Evolutionary conservation across 2,113 vertebrate genomes (phyloP), one percentile per base, ranked within the genome.

Genomic region (Apistogramma diplotaenia): DNA sequence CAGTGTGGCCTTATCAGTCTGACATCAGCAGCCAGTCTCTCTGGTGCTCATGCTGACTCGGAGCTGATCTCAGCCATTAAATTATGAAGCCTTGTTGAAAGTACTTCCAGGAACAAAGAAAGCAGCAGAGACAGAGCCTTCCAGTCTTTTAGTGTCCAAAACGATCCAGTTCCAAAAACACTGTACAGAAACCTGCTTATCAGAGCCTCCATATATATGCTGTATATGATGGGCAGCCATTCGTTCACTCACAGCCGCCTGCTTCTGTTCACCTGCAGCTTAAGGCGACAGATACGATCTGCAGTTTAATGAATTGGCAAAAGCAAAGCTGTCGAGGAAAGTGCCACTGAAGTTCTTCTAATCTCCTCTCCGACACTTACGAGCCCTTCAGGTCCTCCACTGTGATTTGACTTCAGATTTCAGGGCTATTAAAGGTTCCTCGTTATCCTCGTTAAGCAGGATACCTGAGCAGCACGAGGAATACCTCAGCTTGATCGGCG

Each of bases 261-360:
- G 73, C 82, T 57, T 4, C 9, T 33, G 80, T 88, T 83, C 89
- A 90, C 77, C 81, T 93, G 78, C 89, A 91, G 84, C 84, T 81
- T 76, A 79, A 87, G 82, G 85, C 83, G 23, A 33, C 65, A 87
- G 67, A 79, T 74, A 60, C 73, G 74, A 88, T 82, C 83, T 93
- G 46, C 82, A 56, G 70, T 82, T 89, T 87, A 90, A 93, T 85
- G 84, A 79, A 81, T 83, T 4, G 49, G 51, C 51, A 40, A 57
- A 89, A 12, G 70, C 77, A 83, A 59, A 82, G 72, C 18, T 82
- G 79, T 78, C 61, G 78, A 51, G 25, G 51, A 7, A 58, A 65
- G 40, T n/a, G 79, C 35, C 49, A 31, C 31, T 43, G 60, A 79
- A 54, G 51, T 57, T 70, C 67, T 40, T n/a, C 65, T 61, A 25